Evolutionary conservation across 1,140 invertebrate genomes (phyloP).

Genomic region (Drosophila triauraria): DNA sequence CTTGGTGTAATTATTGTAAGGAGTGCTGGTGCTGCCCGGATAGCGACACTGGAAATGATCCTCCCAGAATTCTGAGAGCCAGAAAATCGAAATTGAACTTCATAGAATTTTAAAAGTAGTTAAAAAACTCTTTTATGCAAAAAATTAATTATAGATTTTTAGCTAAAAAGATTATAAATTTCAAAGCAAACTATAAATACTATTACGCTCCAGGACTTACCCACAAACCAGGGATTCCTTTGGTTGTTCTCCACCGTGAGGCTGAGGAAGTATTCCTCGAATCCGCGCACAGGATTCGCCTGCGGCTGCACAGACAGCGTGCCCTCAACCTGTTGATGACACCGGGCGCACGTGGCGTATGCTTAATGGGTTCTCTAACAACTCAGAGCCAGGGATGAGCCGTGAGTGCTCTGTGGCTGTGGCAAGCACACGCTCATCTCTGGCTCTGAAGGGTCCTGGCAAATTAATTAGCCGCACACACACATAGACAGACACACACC

Average conservation of each 20-base stretch:
- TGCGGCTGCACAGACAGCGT: conserved; percentile 96
- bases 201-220: conserved; percentile 86
- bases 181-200: no score
- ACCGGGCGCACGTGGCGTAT: conserved; percentile 49
- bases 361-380: conserved; percentile 46
- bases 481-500: conserved; percentile 18
- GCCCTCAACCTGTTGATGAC: conserved; percentile 88
- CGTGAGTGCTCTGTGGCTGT: background rate
- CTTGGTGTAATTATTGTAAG: conserved; percentile 92
- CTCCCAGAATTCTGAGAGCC: conserved; percentile 95
- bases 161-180: no score
- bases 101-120: no score
- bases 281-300: conserved; percentile 94
- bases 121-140: no score
- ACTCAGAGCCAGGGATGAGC: background rate
- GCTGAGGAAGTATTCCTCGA: conserved; percentile 94
- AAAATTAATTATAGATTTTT: no score
- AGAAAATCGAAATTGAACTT: background rate
- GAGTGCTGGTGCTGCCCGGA: conserved; percentile 91
- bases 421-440: conserved; percentile 8
- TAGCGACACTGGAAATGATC: conserved; percentile 94
- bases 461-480: conserved; percentile 64
- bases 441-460: conserved; percentile 15
- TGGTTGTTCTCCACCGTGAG: conserved; percentile 94
- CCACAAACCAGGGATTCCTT: conserved; percentile 97